Conservation (phyloP, 1,140 invertebrate genomes). For the Episyrphus balteatus region DNA sequence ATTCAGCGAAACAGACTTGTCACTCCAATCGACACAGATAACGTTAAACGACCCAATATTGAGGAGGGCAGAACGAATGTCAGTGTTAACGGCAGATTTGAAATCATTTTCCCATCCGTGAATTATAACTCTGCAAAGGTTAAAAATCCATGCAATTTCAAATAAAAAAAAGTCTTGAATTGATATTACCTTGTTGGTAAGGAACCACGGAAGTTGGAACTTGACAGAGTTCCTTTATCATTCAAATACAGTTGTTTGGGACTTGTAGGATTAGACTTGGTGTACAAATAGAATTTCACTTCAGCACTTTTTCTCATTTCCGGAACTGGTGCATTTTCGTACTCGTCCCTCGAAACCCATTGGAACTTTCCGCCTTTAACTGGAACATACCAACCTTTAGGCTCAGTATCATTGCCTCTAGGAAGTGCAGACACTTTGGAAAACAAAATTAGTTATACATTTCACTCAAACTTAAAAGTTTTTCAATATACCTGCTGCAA, state of each 20-base stretch:
- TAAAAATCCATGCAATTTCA: too few species aligned
- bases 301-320: background rate
- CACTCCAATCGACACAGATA: slow-evolving; percentile 39
- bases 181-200: slow-evolving; percentile 5
- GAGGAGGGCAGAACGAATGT: slow-evolving; percentile 26
- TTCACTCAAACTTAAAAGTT: too few species aligned
- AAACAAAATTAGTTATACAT: too few species aligned
- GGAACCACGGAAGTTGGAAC: background rate
- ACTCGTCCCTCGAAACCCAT: slow-evolving; percentile 11
- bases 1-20: background rate
- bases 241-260: background rate
- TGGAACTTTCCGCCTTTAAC: slow-evolving; percentile 4
- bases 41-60: slow-evolving; percentile 37
- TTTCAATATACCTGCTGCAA: too few species aligned
- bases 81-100: background rate
- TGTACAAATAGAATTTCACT: background rate
- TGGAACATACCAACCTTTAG: slow-evolving; percentile 17
- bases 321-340: background rate
- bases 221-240: background rate
- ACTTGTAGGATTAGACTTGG: background rate
- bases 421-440: too few species aligned
- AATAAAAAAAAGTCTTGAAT: background rate
- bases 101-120: slow-evolving; percentile 2
- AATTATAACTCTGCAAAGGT: background rate
- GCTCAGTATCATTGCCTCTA: too few species aligned